A percentile compares a stretch with the other conserved stretches of the same genome.
Conservation (phyloP, 2,113 vertebrate species). For the Tragelaphus imberbis region DNA sequence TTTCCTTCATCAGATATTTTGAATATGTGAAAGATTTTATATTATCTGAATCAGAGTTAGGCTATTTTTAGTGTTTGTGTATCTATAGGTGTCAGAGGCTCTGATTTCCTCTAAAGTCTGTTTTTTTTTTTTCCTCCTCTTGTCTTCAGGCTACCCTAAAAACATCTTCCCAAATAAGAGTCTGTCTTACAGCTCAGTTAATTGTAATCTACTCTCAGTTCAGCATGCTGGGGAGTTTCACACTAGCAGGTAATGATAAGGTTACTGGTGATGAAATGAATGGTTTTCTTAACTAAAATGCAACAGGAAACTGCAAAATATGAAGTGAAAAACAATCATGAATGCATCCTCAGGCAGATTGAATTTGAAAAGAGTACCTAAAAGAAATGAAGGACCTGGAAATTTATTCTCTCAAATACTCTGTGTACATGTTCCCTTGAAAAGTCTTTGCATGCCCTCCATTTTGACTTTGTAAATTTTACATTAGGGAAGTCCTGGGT, state of each 20-base stretch:
- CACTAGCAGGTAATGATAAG: neutral
- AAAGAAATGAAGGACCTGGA: neutral
- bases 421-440: neutral
- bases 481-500: neutral
- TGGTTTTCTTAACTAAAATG: neutral
- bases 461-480: neutral
- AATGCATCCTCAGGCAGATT: neutral
- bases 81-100: neutral
- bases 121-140: neutral
- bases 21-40: neutral
- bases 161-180: neutral
- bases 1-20: neutral
- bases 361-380: neutral
- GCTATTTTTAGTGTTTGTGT: neutral
- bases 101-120: neutral
- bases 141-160: neutral
- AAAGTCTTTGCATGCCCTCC: neutral
- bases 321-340: neutral
- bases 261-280: neutral
- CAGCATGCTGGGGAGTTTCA: neutral
- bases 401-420: neutral
- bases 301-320: neutral
- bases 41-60: neutral
- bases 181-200: neutral
- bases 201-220: neutral